phyloP scores from a whole-genome alignment of 2,888 invertebrate species.

The Megamerina dolium region DNA sequence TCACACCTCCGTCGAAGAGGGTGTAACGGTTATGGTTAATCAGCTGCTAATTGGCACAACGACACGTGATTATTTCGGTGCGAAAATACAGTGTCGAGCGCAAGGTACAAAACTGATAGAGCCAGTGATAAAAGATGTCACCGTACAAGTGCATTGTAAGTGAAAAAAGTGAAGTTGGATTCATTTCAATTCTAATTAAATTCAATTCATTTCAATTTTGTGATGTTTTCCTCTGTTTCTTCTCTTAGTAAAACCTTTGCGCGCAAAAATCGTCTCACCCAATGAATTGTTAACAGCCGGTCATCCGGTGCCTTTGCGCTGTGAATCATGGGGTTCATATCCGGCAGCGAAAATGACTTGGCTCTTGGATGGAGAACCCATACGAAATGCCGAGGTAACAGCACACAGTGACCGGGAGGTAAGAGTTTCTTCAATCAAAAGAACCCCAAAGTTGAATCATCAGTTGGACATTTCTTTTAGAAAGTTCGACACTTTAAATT shows the following conservation, averaged over 20 bases:
- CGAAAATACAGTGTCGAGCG: conserved; percentile 71
- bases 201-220: not conserved
- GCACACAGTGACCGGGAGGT: conserved; percentile 52
- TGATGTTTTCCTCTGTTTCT: not conserved
- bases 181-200: not conserved
- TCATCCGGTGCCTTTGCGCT: conserved; percentile 66
- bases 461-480: too few relatives aligned
- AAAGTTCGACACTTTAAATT: too few relatives aligned
- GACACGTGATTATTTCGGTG: conserved; percentile 66
- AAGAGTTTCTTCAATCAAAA: conserved; percentile 21
- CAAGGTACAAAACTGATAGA: conserved; percentile 66
- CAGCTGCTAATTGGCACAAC: conserved; percentile 69
- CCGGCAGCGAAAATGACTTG: conserved; percentile 78
- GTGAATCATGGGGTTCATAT: conserved; percentile 76
- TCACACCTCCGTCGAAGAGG: conserved; percentile 58
- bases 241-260: conserved; percentile 67
- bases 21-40: conserved; percentile 61
- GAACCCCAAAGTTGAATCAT: too few relatives aligned
- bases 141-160: conserved; percentile 67
- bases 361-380: conserved; percentile 66
- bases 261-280: conserved; percentile 66
- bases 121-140: conserved; percentile 65
- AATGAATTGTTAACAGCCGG: conserved; percentile 69
- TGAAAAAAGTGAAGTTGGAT: conserved; percentile 27
- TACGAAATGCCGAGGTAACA: conserved; percentile 58